phyloP scores from a whole-genome alignment of 2,113 vertebrate species.

The Uria lomvia region DNA sequence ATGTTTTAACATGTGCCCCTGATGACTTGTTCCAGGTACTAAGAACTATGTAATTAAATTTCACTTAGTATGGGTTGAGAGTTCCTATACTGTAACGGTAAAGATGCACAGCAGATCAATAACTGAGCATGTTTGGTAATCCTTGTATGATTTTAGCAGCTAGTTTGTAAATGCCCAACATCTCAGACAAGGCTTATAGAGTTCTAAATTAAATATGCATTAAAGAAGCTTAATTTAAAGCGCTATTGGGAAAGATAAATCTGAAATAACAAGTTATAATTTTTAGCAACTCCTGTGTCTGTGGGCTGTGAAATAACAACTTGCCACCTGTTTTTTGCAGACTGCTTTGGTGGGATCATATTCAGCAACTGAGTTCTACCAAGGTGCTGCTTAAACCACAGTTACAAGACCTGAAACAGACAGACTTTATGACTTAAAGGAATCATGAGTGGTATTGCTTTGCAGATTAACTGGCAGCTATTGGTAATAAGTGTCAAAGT shows the following conservation, averaged over 20 bases:
- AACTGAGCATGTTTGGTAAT: not conserved
- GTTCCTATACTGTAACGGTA: not conserved
- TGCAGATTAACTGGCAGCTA: not conserved
- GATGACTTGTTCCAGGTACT: not conserved
- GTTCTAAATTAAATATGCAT: slow-evolving; percentile 15
- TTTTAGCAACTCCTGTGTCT: slow-evolving; percentile 39
- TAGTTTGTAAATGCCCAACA: not conserved
- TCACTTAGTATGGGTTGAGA: not conserved
- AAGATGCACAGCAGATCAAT: not conserved
- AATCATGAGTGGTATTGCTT: not conserved
- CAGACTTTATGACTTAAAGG: not conserved
- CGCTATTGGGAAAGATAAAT: not conserved
- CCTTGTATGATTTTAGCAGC: not conserved
- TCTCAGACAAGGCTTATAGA: not conserved
- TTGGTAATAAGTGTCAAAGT: not conserved
- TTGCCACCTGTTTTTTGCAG: slow-evolving; percentile 24
- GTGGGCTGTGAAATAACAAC: slow-evolving; percentile 35
- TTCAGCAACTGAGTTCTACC: not conserved
- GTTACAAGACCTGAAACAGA: not conserved
- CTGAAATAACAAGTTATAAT: slow-evolving; percentile 14
- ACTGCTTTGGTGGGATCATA: not conserved
- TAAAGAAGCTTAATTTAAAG: slow-evolving; percentile 28
- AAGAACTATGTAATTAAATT: not conserved
- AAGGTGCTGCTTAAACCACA: not conserved
- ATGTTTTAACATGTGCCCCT: not conserved